phyloP scores from a whole-genome alignment of 1,140 invertebrate genomes.

The Arctopsyche grandis region DNA sequence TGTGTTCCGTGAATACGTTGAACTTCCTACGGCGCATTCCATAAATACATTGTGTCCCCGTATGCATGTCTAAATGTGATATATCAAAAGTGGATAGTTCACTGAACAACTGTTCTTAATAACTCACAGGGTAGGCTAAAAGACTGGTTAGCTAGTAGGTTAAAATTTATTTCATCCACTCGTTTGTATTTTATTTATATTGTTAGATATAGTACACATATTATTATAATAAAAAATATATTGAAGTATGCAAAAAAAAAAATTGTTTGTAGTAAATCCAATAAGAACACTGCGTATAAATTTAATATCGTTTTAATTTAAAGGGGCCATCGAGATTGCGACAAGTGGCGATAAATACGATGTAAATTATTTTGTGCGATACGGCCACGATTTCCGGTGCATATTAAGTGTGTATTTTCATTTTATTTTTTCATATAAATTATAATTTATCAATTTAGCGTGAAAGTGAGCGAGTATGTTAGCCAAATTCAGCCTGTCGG shows the following conservation, averaged over 20 bases:
- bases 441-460: neutral
- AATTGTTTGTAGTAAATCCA: neutral
- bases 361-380: slow-evolving; percentile 17
- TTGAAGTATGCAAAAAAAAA: neutral
- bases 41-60: slow-evolving; percentile 38
- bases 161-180: neutral
- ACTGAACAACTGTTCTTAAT: slow-evolving; percentile 39
- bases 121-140: slow-evolving; percentile 37
- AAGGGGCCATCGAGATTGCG: slow-evolving; percentile 19
- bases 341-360: neutral
- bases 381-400: neutral
- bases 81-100: slow-evolving; percentile 47
- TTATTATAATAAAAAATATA: neutral
- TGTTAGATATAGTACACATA: too few relatives aligned
- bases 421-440: neutral
- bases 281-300: neutral
- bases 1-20: neutral
- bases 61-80: slow-evolving; percentile 48
- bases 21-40: slow-evolving; percentile 40
- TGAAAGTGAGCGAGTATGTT: neutral
- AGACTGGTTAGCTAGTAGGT: neutral
- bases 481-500: neutral
- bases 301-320: slow-evolving; percentile 25
- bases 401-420: neutral
- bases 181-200: slow-evolving; percentile 4